A percentile compares a stretch with the other conserved stretches of the same genome.
Conservation (phyloP, 2,113 vertebrate genomes). For the Pelodiscus sinensis region DNA sequence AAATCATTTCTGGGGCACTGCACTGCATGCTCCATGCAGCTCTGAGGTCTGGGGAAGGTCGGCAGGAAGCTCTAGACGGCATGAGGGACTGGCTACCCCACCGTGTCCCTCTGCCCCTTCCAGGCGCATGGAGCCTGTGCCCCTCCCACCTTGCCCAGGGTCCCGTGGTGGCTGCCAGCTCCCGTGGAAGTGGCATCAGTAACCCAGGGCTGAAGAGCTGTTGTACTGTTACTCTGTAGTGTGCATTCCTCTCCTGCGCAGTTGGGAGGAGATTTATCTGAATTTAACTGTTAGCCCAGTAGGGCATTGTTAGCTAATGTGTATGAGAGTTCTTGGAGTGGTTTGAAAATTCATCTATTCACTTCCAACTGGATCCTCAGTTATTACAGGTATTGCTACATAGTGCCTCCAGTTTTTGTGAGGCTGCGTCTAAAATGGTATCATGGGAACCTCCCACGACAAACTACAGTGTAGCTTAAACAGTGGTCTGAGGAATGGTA, state of each 20-base stretch:
- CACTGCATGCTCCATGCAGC: no score
- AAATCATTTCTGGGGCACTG: no score
- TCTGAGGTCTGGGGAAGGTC: no score
- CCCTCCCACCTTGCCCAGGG: no score
- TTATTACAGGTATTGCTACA: slow-evolving; percentile 32
- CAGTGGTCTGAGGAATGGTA: rapidly evolving
- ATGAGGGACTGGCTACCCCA: no score
- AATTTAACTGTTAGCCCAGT: neutral
- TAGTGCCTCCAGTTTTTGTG: slow-evolving; percentile 14
- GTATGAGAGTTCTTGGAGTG: neutral
- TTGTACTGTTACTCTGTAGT: neutral
- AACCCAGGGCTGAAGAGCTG: neutral
- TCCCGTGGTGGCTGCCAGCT: no score
- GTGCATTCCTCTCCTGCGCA: neutral
- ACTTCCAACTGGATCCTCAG: slow-evolving; percentile 41
- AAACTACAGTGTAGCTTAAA: neutral
- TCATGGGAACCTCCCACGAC: neutral
- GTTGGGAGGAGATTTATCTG: neutral
- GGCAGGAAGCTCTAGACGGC: no score
- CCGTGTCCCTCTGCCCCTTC: no score
- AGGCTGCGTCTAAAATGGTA: neutral
- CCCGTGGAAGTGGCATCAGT: neutral
- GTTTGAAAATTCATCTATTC: slow-evolving; percentile 36
- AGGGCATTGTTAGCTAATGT: neutral
- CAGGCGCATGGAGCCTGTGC: no score